Evolutionary conservation across 2,888 invertebrate genomes (phyloP), one percentile per base, ranked within the genome.

Genomic region (Clanis bilineata): DNA sequence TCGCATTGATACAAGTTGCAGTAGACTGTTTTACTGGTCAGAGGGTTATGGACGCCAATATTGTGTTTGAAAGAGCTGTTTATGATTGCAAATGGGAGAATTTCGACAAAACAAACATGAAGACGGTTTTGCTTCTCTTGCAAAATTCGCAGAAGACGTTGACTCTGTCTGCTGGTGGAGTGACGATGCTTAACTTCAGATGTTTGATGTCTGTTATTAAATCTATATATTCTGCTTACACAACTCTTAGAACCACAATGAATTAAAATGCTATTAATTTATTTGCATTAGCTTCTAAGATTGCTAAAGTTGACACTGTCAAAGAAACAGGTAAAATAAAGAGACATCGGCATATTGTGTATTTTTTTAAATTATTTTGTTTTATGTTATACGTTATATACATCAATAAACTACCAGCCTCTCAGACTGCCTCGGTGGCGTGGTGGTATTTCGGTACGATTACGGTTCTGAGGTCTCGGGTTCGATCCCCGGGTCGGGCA

Each of bases 81-180:
- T 88, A 87, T 38, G 69, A 70, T 39, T 84, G 83, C 43, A 76
- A 82, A 36, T 89, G 88, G 88, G 88, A 88, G 67, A 80, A 82
- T 18, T 86, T 86, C 23, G 75, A 83, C 55, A 73, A 62, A 0
- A 22, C 58, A 1, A 88, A 87, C 56, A 83, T 73, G 80, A 84
- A 76, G 60, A 78, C 77, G 15, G 76, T 87, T 0, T 58, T 79
- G 10, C 44, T 86, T 3, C 79, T 88, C 65, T 67, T 88, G 23
- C 79, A 79, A 58, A 83, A 67, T 56, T 65, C 86, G 0, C 89
- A 88, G 64, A 86, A 79, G 60, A 79, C 79, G 0, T 59, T 86
- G 66, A 72, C 64, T 0, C 39, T 88, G n/a, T 81, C 86, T 0
- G 86, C 86, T 0, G 88, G 87, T 0, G 84, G 85, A 0, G 65